These are phyloP conservation scores for Tinea semifulvella DNA, from an alignment of 2,888 invertebrate genomes.

Conservation along the genomic window DNA sequence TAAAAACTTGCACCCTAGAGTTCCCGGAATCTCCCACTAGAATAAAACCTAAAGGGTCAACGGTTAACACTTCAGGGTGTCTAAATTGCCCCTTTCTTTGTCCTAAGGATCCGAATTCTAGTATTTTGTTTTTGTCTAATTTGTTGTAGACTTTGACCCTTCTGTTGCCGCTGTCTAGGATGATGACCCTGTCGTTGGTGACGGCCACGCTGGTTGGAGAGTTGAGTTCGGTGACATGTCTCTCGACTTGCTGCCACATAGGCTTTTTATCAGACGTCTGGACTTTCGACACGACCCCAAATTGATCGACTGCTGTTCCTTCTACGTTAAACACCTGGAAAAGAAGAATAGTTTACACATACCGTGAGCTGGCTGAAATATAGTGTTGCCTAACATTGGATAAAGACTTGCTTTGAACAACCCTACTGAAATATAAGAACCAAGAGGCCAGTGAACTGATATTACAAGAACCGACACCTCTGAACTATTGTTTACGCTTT, in stretches of 20 bases:
- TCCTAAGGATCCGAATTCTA: conserved; percentile 74
- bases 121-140: conserved; percentile 58
- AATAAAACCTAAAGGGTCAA: conserved; percentile 78
- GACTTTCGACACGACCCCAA: conserved; percentile 60
- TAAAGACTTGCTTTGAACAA: too few species aligned
- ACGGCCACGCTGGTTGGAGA: conserved; percentile 77
- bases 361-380: too few species aligned
- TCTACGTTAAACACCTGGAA: conserved; percentile 60
- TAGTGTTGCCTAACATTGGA: too few species aligned
- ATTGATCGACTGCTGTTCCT: conserved; percentile 68
- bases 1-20: conserved; percentile 78
- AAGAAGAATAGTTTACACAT: too few species aligned
- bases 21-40: conserved; percentile 84
- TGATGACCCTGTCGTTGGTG: conserved; percentile 54
- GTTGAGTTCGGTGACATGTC: conserved; percentile 67
- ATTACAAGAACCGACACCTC: too few species aligned
- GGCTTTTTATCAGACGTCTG: conserved; percentile 33
- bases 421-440: too few species aligned
- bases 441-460: too few species aligned
- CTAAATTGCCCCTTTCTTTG: conserved; percentile 74
- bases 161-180: conserved; percentile 79
- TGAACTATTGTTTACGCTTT: too few species aligned
- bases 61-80: conserved; percentile 76
- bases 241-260: conserved; percentile 41
- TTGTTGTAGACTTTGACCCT: conserved; percentile 70